A percentile compares a stretch with the other conserved stretches of the same genome.
These are phyloP conservation scores for Stenopsyche tienmushanensis DNA, from an alignment of 1,140 invertebrate species.

Conservation along the genomic window DNA sequence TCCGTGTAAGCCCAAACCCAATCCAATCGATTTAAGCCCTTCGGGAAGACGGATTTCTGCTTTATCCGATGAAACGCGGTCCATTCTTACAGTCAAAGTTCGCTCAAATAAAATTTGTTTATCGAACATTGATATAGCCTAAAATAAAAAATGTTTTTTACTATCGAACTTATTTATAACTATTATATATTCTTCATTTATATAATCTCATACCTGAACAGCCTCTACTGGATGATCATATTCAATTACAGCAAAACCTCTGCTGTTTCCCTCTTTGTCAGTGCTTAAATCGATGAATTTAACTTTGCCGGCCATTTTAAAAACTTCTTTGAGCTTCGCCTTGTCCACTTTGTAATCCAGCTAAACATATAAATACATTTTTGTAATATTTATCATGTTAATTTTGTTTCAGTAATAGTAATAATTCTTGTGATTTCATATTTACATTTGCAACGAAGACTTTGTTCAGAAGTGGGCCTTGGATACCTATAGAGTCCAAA, in stretches of 20 bases:
- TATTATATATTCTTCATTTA: neutral
- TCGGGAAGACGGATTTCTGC: constrained; percentile 75
- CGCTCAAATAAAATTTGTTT: constrained; percentile 92
- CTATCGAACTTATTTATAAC: neutral
- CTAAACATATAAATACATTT: constrained; percentile 60
- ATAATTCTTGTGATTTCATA: neutral
- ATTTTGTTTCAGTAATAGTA: neutral
- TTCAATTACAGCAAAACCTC: constrained; percentile 93
- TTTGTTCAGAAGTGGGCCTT: constrained; percentile 87
- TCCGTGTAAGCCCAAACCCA: constrained; percentile 89
- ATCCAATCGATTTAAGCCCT: constrained; percentile 85
- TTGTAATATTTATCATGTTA: no score
- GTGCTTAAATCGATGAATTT: constrained; percentile 83
- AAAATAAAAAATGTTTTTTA: constrained; percentile 10
- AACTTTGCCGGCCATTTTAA: constrained; percentile 93
- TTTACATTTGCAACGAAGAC: constrained; percentile 96
- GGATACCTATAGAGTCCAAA: constrained; percentile 88
- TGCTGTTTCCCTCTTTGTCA: constrained; percentile 95
- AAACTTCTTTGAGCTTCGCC: constrained; percentile 93
- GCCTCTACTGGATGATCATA: constrained; percentile 98
- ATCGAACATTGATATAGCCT: constrained; percentile 96
- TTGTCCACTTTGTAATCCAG: constrained; percentile 95
- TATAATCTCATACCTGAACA: constrained; percentile 77
- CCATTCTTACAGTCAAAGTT: constrained; percentile 91
- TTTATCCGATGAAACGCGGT: constrained; percentile 65